Evolutionary conservation across 2,113 vertebrate genomes (phyloP).

Genomic region (Elanus axillaris): DNA sequence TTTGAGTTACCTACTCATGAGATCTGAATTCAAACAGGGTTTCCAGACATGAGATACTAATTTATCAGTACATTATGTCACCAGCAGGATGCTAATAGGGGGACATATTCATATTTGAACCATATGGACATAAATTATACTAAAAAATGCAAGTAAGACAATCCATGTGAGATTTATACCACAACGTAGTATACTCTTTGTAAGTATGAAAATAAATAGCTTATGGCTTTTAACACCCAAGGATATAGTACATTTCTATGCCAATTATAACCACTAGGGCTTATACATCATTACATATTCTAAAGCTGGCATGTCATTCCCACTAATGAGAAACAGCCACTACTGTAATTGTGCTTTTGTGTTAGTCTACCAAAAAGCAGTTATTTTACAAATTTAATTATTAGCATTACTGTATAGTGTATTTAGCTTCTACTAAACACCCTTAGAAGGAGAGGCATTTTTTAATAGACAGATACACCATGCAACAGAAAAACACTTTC

Average conservation of each 20-base stretch:
- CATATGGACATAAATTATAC: neutral
- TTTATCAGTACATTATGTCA: neutral
- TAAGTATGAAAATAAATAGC: slow-evolving; percentile 45
- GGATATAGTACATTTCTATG: slow-evolving; percentile 14
- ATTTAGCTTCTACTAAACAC: neutral
- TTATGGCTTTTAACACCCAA: slow-evolving; percentile 42
- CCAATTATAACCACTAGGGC: neutral
- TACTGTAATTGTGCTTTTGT: neutral
- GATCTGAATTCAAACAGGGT: neutral
- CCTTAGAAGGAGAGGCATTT: neutral
- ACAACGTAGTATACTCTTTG: neutral
- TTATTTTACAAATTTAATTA: slow-evolving; percentile 18
- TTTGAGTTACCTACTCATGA: neutral
- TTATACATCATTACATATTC: slow-evolving; percentile 14
- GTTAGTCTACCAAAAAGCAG: neutral
- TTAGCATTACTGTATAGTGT: neutral
- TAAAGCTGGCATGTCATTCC: neutral
- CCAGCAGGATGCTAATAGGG: neutral
- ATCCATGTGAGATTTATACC: neutral
- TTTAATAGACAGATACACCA: neutral
- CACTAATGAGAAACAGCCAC: slow-evolving; percentile 15
- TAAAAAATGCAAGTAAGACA: neutral
- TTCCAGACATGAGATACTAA: neutral
- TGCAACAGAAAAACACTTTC: neutral
- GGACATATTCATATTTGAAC: neutral